Evolutionary conservation across 2,888 invertebrate species (phyloP).

Genomic region (Xiphydria camelus): DNA sequence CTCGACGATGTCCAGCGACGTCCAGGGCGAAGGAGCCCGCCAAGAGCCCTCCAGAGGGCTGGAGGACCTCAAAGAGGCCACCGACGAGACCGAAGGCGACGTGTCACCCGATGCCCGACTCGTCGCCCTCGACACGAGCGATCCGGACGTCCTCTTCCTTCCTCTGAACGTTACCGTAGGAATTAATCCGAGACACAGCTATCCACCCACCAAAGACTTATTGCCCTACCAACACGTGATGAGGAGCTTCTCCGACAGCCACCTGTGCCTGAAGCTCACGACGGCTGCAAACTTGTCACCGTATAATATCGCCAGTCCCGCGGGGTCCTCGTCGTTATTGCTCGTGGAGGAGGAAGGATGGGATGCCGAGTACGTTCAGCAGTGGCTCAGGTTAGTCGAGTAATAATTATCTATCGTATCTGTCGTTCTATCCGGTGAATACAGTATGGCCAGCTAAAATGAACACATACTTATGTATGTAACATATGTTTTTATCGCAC

Average conservation of each 20-base stretch:
- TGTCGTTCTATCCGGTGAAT: too few relatives aligned
- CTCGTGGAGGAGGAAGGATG: constrained; percentile 58
- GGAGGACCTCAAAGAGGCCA: constrained; percentile 75
- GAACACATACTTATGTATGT: too few relatives aligned
- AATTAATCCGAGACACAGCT: constrained; percentile 70
- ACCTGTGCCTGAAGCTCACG: constrained; percentile 71
- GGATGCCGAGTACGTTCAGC: constrained; percentile 76
- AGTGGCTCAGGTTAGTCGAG: constrained; percentile 64
- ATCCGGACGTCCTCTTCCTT: constrained; percentile 71
- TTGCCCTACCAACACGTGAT: constrained; percentile 75
- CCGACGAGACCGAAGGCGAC: constrained; percentile 69
- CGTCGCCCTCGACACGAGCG: constrained; percentile 64
- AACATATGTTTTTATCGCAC: too few relatives aligned
- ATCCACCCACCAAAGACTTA: constrained; percentile 71
- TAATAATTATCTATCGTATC: neutral
- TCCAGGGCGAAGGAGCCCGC: constrained; percentile 71
- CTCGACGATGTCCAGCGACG: constrained; percentile 83
- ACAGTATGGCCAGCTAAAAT: too few relatives aligned
- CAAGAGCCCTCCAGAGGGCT: constrained; percentile 64
- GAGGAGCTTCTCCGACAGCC: constrained; percentile 75
- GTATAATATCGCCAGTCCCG: constrained; percentile 44
- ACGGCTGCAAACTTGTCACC: constrained; percentile 57
- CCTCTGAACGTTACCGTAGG: constrained; percentile 68
- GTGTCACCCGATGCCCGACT: constrained; percentile 58
- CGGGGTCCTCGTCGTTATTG: constrained; percentile 46